phyloP scores from a whole-genome alignment of 2,797 vertebrate genomes.

The Pygocentrus nattereri region DNA sequence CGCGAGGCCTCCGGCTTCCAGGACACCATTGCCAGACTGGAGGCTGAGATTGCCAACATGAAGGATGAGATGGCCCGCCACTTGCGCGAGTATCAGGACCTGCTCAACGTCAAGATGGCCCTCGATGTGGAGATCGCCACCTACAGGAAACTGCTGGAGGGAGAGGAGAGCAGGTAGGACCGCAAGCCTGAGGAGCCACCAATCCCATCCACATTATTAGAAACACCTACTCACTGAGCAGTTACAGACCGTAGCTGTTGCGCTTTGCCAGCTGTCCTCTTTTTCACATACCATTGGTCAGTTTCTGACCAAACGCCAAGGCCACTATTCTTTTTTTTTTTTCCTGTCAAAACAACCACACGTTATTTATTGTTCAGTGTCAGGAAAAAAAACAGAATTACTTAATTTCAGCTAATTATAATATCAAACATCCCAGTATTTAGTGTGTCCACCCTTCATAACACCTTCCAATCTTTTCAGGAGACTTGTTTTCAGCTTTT shows the following conservation, averaged over 20 bases:
- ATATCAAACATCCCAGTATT: too few relatives aligned
- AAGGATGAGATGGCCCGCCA: constrained; percentile 97
- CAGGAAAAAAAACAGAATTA: too few relatives aligned
- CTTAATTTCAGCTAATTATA: too few relatives aligned
- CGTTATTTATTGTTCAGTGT: too few relatives aligned
- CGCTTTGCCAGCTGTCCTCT: background rate
- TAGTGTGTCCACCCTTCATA: too few relatives aligned
- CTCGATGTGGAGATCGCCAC: constrained; percentile 95
- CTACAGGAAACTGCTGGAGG: constrained; percentile 96
- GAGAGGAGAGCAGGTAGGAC: constrained; percentile 91
- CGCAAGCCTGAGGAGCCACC: background rate
- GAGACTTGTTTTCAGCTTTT: too few relatives aligned
- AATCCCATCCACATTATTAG: background rate
- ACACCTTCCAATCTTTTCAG: too few relatives aligned
- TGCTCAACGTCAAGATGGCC: constrained; percentile 97
- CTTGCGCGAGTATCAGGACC: constrained; percentile 93
- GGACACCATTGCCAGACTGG: constrained; percentile 86
- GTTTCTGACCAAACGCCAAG: background rate
- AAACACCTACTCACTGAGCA: background rate
- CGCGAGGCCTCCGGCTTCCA: constrained; percentile 86
- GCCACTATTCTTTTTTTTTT: too few relatives aligned
- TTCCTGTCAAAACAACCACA: too few relatives aligned
- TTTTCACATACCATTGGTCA: background rate
- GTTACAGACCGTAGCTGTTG: background rate
- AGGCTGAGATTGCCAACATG: constrained; percentile 91